These are phyloP conservation scores for Sterrhoptilus dennistouni DNA, from an alignment of 2,113 vertebrate species.

Conservation along the genomic window DNA sequence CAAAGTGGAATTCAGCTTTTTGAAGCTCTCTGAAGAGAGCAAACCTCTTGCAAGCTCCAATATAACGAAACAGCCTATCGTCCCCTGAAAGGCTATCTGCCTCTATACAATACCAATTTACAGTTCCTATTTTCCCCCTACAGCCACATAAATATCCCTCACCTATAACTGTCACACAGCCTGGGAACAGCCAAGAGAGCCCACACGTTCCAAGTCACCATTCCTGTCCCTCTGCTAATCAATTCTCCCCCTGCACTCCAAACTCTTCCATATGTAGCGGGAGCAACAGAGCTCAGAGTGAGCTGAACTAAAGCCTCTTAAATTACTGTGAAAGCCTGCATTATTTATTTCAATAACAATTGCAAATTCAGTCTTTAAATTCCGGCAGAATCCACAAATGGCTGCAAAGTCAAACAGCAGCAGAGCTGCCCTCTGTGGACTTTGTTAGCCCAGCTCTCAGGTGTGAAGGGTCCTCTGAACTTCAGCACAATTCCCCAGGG, in stretches of 20 bases:
- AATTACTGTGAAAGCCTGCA: not conserved
- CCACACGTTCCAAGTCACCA: accelerated
- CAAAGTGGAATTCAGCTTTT: constrained; percentile 22
- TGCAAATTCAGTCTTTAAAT: not conserved
- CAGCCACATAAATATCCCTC: not conserved
- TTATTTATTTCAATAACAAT: not conserved
- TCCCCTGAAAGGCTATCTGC: not conserved
- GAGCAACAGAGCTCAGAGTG: not conserved
- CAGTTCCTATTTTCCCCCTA: not conserved
- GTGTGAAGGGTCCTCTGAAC: not conserved
- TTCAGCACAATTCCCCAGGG: accelerated
- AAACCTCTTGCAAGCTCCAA: not conserved
- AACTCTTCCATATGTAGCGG: not conserved
- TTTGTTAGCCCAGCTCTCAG: not conserved
- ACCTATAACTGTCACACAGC: not conserved
- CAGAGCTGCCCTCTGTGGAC: not conserved
- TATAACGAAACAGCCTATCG: not conserved
- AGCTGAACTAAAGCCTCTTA: not conserved
- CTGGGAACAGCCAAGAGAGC: not conserved
- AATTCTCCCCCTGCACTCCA: not conserved
- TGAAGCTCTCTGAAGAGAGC: constrained; percentile 8
- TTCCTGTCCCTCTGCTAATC: not conserved
- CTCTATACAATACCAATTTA: constrained; percentile 4
- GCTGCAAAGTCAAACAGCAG: not conserved
- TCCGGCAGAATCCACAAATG: not conserved